Percentiles rank a stretch among this genome's conserved stretches.
Conservation (phyloP, 2,113 vertebrate genomes). For the Hyaena hyaena region DNA sequence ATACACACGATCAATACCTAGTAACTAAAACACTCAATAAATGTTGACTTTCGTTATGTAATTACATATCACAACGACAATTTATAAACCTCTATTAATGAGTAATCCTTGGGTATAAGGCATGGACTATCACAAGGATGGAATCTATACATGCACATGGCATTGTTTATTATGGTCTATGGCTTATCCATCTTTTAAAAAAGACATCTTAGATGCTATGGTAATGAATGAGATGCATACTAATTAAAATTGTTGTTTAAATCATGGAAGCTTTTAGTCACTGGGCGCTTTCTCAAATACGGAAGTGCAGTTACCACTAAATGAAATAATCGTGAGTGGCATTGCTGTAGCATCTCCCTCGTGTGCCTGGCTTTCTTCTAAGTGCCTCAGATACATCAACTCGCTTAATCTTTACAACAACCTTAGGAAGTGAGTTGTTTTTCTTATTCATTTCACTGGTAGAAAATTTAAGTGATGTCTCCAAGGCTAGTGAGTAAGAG, state of each 20-base stretch:
- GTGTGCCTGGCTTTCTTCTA: background rate
- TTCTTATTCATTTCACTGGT: background rate
- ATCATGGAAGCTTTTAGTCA: background rate
- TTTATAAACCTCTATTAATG: background rate
- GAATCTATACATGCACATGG: background rate
- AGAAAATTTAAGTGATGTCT: background rate
- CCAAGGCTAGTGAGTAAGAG: background rate
- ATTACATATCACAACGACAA: background rate
- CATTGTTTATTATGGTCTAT: background rate
- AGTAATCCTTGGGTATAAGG: background rate
- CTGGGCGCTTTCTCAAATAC: background rate
- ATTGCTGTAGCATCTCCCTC: background rate
- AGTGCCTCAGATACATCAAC: background rate
- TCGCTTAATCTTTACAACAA: background rate
- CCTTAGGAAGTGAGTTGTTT: background rate
- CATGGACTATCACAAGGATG: background rate
- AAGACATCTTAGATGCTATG: background rate
- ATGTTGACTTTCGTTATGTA: background rate
- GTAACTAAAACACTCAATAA: background rate
- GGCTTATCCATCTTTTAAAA: background rate
- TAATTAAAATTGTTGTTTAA: constrained; percentile 29
- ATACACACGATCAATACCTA: background rate
- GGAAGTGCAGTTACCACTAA: background rate
- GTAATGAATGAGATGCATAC: constrained; percentile 1
- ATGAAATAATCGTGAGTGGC: background rate